Evolutionary conservation across 2,888 invertebrate genomes (phyloP).

Genomic region (Ecliptopera silaceata): DNA sequence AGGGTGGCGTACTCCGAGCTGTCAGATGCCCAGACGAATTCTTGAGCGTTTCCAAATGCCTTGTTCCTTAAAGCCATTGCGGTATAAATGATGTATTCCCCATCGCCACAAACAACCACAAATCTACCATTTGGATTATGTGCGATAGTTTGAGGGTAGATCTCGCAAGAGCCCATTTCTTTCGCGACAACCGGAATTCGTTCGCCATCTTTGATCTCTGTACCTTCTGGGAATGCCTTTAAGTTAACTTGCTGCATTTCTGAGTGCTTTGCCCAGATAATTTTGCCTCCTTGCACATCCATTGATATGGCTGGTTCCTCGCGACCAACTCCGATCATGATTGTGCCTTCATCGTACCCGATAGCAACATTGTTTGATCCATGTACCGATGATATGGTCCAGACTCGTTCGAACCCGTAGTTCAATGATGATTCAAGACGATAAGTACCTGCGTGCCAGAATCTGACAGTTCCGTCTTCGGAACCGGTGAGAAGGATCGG

Average conservation of each 20-base stretch:
- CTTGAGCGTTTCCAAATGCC: slow-evolving; percentile 98
- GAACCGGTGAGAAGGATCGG: slow-evolving; percentile 98
- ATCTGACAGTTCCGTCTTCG: slow-evolving; percentile 98
- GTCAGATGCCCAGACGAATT: slow-evolving; percentile 99
- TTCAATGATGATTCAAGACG: slow-evolving; percentile 97
- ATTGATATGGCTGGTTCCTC: slow-evolving; percentile 99
- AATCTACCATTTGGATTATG: slow-evolving; percentile 99
- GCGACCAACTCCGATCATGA: slow-evolving; percentile 97
- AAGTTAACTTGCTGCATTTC: slow-evolving; percentile 98
- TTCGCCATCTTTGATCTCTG: slow-evolving; percentile 94
- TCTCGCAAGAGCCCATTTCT: slow-evolving; percentile 99
- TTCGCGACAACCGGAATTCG: slow-evolving; percentile 96
- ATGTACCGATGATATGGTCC: slow-evolving; percentile 96
- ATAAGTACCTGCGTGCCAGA: slow-evolving; percentile 99
- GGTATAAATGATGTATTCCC: slow-evolving; percentile 99
- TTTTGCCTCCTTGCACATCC: slow-evolving; percentile 99
- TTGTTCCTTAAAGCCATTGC: slow-evolving; percentile 99
- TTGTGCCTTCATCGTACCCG: slow-evolving; percentile 98
- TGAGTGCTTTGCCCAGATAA: slow-evolving; percentile 99
- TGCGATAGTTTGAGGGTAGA: slow-evolving; percentile 98
- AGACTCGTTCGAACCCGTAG: slow-evolving; percentile 98
- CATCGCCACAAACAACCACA: slow-evolving; percentile 98
- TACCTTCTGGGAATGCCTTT: slow-evolving; percentile 90
- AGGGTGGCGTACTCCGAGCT: slow-evolving; percentile 95
- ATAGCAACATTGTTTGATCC: slow-evolving; percentile 98